Percentiles rank a stretch among this genome's conserved stretches.
phyloP scores from a whole-genome alignment of 2,888 invertebrate genomes.

The Siphlonurus alternatus region DNA sequence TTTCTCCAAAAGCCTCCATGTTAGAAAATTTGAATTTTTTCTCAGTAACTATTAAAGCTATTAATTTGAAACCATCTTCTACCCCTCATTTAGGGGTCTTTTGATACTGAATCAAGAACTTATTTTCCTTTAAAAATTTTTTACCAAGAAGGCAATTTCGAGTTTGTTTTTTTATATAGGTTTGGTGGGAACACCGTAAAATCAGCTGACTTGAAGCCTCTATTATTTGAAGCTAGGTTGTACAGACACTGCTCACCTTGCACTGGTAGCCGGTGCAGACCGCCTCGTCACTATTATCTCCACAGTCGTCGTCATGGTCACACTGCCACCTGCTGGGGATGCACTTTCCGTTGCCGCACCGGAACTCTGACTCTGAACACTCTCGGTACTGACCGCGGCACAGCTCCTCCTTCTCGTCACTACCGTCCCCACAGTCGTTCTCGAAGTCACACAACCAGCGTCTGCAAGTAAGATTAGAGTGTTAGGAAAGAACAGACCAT shows the following conservation, averaged over 20 bases:
- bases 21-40: too few species aligned
- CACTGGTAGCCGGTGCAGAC: slow-evolving; percentile 70
- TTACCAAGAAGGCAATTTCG: too few species aligned
- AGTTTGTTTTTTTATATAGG: too few species aligned
- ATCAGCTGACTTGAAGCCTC: too few species aligned
- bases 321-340: slow-evolving; percentile 87
- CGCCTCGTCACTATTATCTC: slow-evolving; percentile 81
- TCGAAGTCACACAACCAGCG: slow-evolving; percentile 95
- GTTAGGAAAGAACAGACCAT: not conserved
- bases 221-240: too few species aligned
- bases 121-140: too few species aligned
- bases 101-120: too few species aligned
- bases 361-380: slow-evolving; percentile 87
- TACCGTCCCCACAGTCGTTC: slow-evolving; percentile 90
- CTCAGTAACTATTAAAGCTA: too few species aligned
- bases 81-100: too few species aligned
- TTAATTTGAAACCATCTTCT: too few species aligned
- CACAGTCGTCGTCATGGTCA: slow-evolving; percentile 93
- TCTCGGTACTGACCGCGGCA: slow-evolving; percentile 66
- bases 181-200: too few species aligned
- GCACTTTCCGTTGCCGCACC: slow-evolving; percentile 74
- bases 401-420: slow-evolving; percentile 66
- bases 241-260: slow-evolving; percentile 39
- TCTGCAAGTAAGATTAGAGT: slow-evolving; percentile 15
- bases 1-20: too few species aligned